These are phyloP conservation scores for Simalia tracyae DNA, from an alignment of 2,797 vertebrate species.

Conservation along the genomic window DNA sequence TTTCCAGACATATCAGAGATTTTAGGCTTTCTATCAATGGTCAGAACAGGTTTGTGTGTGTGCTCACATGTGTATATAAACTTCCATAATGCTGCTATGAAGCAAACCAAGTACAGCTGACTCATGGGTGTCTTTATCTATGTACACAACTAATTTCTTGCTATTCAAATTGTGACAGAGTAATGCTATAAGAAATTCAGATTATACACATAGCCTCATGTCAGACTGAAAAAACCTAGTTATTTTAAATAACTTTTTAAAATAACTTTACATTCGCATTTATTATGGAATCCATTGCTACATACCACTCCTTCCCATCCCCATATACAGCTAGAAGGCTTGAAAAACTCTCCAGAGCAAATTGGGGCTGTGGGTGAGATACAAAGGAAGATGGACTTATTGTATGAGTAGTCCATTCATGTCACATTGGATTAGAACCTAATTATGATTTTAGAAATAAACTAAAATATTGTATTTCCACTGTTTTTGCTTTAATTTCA, in stretches of 20 bases:
- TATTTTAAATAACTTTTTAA: background rate
- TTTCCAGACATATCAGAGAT: background rate
- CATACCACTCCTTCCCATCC: background rate
- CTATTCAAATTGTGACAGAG: background rate
- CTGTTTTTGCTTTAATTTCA: background rate
- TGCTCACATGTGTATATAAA: background rate
- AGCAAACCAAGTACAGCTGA: background rate
- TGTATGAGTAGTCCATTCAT: background rate
- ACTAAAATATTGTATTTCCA: background rate
- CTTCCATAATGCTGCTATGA: background rate
- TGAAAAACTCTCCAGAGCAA: background rate
- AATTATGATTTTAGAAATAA: background rate
- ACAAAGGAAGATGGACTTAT: background rate
- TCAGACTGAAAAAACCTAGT: background rate
- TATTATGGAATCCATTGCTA: background rate
- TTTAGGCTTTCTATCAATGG: background rate
- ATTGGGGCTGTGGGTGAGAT: background rate
- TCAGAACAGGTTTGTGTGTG: background rate
- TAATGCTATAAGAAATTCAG: background rate
- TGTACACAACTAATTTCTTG: background rate
- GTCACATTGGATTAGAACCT: background rate
- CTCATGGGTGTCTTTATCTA: background rate
- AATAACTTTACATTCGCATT: background rate
- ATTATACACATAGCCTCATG: background rate
- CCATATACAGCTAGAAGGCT: background rate